Percentiles rank a stretch among this genome's conserved stretches.
phyloP scores from a whole-genome alignment of 2,113 vertebrate genomes.

The Calidris pugnax region DNA sequence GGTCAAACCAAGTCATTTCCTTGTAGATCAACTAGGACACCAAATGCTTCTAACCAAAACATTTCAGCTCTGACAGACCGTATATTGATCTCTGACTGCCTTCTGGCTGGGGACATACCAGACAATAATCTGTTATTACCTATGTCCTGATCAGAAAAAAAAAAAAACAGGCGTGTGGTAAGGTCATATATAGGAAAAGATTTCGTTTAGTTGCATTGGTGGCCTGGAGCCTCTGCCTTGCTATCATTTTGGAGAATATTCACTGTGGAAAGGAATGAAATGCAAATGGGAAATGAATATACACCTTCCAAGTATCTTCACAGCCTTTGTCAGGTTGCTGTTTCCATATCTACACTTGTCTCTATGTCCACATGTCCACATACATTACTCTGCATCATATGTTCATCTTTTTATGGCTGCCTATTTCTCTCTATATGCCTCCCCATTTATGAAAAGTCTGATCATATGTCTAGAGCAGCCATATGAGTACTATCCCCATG shows the following conservation, averaged over 20 bases:
- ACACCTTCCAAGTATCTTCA: neutral
- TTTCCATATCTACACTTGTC: neutral
- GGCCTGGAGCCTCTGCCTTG: neutral
- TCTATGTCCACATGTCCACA: neutral
- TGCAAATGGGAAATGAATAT: neutral
- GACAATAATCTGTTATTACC: neutral
- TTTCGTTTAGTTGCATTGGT: neutral
- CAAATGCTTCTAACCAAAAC: neutral
- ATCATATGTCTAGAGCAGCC: neutral
- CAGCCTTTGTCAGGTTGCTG: neutral
- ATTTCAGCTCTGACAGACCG: neutral
- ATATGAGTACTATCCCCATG: neutral
- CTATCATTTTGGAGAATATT: neutral
- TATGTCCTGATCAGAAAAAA: neutral
- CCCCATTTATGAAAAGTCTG: neutral
- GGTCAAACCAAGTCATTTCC: neutral
- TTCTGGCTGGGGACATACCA: neutral
- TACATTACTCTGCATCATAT: neutral
- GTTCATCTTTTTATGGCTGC: neutral
- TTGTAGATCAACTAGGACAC: neutral
- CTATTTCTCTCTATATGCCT: neutral
- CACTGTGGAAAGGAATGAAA: neutral
- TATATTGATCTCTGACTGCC: neutral
- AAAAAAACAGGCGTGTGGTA: neutral
- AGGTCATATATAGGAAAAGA: neutral